Evolutionary conservation across 2,113 vertebrate genomes (phyloP).

Genomic region (Rhinopomastus cyanomelas): DNA sequence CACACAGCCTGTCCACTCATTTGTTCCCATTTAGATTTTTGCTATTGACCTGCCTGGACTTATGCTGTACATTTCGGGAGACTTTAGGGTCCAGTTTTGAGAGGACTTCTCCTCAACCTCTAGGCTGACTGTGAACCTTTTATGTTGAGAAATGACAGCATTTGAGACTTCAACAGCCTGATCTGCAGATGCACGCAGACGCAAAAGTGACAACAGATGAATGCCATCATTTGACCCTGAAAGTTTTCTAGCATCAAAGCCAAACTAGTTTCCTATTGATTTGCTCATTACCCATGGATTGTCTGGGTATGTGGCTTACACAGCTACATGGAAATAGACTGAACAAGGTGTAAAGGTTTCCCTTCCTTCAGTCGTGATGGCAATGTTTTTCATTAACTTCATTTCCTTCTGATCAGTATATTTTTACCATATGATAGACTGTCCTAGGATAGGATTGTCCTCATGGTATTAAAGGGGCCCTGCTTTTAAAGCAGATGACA

Average conservation of each 20-base stretch:
- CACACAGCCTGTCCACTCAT: background rate
- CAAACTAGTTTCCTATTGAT: background rate
- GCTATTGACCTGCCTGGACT: background rate
- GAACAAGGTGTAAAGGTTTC: background rate
- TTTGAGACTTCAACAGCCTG: background rate
- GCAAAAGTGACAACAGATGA: background rate
- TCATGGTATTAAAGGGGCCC: background rate
- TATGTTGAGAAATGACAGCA: background rate
- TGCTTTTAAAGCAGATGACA: background rate
- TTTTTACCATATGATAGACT: background rate
- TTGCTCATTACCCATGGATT: background rate
- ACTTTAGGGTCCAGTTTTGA: background rate
- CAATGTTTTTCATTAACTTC: background rate
- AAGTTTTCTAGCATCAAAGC: background rate
- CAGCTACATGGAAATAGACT: background rate
- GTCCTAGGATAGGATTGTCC: background rate
- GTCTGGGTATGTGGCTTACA: background rate
- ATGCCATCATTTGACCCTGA: background rate
- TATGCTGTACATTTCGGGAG: background rate
- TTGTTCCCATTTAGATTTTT: background rate
- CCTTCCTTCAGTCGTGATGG: background rate
- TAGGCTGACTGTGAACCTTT: background rate
- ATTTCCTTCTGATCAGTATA: background rate
- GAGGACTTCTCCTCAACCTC: background rate
- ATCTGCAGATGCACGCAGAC: background rate